Percentiles rank a stretch among this genome's conserved stretches.
These are phyloP conservation scores for Ailurus styani DNA, from an alignment of 2,113 vertebrate species.

Conservation along the genomic window DNA sequence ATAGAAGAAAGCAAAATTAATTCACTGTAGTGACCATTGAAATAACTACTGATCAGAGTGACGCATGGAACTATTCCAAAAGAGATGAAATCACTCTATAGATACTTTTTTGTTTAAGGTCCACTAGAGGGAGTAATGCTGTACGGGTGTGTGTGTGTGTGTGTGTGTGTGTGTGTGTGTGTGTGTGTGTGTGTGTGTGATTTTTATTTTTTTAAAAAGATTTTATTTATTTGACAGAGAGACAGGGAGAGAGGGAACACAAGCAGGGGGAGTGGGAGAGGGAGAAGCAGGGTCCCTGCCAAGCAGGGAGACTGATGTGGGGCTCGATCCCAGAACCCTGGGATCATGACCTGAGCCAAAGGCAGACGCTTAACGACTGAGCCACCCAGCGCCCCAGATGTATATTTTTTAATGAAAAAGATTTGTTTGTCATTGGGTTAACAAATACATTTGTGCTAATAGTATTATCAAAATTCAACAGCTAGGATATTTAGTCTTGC, in stretches of 20 bases:
- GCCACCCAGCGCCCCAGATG: neutral
- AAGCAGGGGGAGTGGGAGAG: too few relatives aligned
- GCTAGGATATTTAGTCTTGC: neutral
- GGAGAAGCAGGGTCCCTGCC: too few relatives aligned
- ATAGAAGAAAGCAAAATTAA: neutral
- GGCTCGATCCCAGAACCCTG: too few relatives aligned
- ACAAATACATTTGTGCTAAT: constrained; percentile 23
- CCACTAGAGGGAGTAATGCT: constrained; percentile 74
- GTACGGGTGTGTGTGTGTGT: neutral
- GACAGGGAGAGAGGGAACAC: too few relatives aligned
- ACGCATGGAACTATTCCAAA: neutral
- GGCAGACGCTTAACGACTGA: too few relatives aligned
- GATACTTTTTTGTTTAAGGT: neutral
- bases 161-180: too few relatives aligned
- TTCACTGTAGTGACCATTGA: neutral
- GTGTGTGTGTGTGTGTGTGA: too few relatives aligned
- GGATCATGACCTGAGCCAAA: too few relatives aligned
- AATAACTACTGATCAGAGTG: neutral
- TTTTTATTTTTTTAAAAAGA: too few relatives aligned
- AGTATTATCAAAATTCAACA: constrained; percentile 24
- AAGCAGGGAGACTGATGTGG: too few relatives aligned
- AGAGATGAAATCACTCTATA: neutral
- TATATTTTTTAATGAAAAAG: constrained; percentile 31
- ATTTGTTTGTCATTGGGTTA: constrained; percentile 44
- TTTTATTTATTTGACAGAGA: too few relatives aligned